Base-by-base conservation (phyloP, 2,888 invertebrate species). In the Dromius quadrimaculatus region DNA sequence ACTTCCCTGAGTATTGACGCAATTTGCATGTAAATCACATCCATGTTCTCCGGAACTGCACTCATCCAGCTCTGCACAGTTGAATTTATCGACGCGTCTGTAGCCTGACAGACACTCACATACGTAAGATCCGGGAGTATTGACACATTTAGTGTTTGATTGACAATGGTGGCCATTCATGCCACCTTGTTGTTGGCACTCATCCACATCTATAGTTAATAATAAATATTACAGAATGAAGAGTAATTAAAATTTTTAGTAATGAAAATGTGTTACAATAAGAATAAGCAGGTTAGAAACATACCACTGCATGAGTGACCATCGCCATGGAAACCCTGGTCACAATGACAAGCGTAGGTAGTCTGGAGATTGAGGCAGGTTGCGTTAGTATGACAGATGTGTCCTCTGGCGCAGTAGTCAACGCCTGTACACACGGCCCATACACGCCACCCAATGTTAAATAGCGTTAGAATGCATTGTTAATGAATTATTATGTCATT, bases 351-450 rank as follows among this genome's bases (percentile, higher is more conserved):
- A 79, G 92, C 90, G 83, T 93, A 95, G 79, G 92, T 93, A 77
- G 94, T 94, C 84, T 92, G 92, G 80, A 95, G 89, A 85, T 95
- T 96, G 85, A 92, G 89, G 85, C 96, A 97, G 74, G 93, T 92
- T 72, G 95, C 95, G 83, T 96, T 95, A 79, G 88, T 87, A 82
- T 96, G 95, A 83, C 96, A 96, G 80, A 90, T 89, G 85, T 95
- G 92, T 70, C 94, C 94, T 86, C 89, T 90, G 78, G 90, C 90
- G 86, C 94, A 95, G 86, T 93, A 94, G 85, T 95, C 93, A 82
- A 92, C 91, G 76, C 92, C 94, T 93, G 85, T 75, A 66, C 47
- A 69, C 70, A 47, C 50, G 34, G 19, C 34, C 63, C 43, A 63
- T 20, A 20, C 45, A 47, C 47, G 47, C 47, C 47, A 47, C 23